A percentile compares a stretch with the other conserved stretches of the same genome.
Conservation (phyloP, 2,888 invertebrate genomes). For the Drosophila planitibia region DNA sequence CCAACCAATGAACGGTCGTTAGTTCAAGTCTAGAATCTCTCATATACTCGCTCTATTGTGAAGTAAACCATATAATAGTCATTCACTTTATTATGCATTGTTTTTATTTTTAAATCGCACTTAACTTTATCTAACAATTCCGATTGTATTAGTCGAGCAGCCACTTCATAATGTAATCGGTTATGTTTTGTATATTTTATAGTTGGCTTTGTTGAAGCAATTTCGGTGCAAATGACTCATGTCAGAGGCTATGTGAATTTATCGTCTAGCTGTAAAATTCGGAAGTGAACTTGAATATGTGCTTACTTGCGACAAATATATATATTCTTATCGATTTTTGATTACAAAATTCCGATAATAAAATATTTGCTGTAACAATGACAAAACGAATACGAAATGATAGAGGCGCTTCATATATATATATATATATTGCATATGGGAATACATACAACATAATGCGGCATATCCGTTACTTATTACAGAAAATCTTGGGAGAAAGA, state of each 20-base stretch:
- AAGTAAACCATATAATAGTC: conserved; percentile 1
- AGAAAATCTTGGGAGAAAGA: conserved; percentile 2
- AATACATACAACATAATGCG: conserved; percentile 48
- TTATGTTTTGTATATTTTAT: not conserved
- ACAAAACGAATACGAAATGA: not conserved
- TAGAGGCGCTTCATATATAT: not conserved
- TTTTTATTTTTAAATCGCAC: not conserved
- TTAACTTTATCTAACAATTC: conserved; percentile 30
- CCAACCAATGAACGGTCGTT: not conserved
- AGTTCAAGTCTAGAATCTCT: not conserved
- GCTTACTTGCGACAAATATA: not conserved
- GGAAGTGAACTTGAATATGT: conserved; percentile 25
- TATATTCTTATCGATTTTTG: conserved; percentile 28
- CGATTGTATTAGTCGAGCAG: conserved; percentile 34
- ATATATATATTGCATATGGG: not conserved
- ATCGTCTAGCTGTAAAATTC: conserved; percentile 9
- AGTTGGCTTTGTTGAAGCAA: conserved; percentile 9
- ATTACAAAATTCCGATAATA: conserved; percentile 28
- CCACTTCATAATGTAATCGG: conserved; percentile 26
- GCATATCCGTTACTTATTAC: conserved; percentile 65
- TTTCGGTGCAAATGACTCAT: conserved; percentile 64
- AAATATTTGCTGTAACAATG: conserved; percentile 2
- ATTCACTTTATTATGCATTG: conserved; percentile 7
- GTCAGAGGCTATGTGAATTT: not conserved
- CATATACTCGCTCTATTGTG: not conserved